Evolutionary conservation across 1,140 invertebrate species (phyloP).

Genomic region (Episyrphus balteatus): DNA sequence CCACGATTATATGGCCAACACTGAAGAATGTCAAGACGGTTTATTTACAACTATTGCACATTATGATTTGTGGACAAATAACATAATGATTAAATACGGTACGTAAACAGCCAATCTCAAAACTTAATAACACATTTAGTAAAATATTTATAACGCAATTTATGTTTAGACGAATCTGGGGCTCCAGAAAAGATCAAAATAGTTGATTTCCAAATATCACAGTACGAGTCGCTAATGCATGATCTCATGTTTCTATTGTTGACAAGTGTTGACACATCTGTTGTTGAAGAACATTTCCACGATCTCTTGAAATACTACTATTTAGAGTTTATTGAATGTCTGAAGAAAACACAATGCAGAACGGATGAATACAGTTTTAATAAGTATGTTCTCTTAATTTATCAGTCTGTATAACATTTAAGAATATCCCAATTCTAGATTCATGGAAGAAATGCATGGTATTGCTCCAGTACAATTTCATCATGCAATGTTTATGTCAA

Average conservation of each 20-base stretch:
- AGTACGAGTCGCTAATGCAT: conserved; percentile 40
- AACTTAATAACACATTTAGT: not conserved
- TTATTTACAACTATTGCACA: conserved; percentile 44
- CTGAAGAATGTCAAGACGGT: conserved; percentile 13
- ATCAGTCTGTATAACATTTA: not conserved
- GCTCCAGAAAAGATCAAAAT: conserved; percentile 42
- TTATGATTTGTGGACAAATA: conserved; percentile 52
- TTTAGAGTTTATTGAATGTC: conserved; percentile 36
- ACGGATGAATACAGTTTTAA: conserved; percentile 18
- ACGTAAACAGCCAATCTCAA: not conserved
- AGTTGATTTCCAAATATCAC: conserved; percentile 50
- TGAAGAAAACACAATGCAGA: conserved; percentile 19
- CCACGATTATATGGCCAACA: conserved; percentile 9
- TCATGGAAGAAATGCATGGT: conserved; percentile 19
- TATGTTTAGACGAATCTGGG: conserved; percentile 17
- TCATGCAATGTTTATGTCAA: conserved; percentile 29
- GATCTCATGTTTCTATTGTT: conserved; percentile 49
- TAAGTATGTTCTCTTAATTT: conserved; percentile 10
- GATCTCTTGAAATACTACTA: conserved; percentile 43
- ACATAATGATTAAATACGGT: conserved; percentile 43
- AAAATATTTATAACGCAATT: not conserved
- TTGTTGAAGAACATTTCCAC: conserved; percentile 37
- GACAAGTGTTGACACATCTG: conserved; percentile 39
- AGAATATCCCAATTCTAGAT: conserved; percentile 11
- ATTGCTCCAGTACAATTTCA: conserved; percentile 20